A percentile compares a stretch with the other conserved stretches of the same genome.
phyloP scores from a whole-genome alignment of 2,113 vertebrate species.

The Passer montanus region DNA sequence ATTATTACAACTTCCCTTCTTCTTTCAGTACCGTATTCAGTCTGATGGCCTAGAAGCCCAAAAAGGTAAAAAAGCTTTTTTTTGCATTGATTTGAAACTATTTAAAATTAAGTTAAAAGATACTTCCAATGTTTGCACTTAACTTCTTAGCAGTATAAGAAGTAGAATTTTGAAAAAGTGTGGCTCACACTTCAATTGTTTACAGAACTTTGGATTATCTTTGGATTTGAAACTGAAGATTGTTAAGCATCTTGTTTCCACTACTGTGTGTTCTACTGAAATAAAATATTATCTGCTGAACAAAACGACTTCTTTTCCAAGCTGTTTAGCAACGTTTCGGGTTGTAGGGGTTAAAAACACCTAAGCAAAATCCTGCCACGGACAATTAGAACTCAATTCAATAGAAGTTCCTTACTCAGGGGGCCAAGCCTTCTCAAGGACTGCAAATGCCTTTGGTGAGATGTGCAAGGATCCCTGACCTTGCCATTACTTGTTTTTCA shows the following conservation, averaged over 20 bases:
- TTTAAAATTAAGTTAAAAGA: background rate
- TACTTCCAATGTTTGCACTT: conserved; percentile 55
- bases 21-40: background rate
- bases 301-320: background rate
- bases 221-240: background rate
- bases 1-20: background rate
- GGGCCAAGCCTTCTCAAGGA: background rate
- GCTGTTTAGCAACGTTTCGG: background rate
- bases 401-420: background rate
- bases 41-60: background rate
- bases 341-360: background rate
- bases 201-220: conserved; percentile 49
- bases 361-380: background rate
- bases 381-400: background rate
- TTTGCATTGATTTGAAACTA: background rate
- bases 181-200: conserved; percentile 46
- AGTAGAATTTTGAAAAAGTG: conserved; percentile 7
- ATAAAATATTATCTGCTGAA: conserved; percentile 51
- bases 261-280: conserved; percentile 22
- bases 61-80: background rate
- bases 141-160: conserved; percentile 41
- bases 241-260: conserved; percentile 23
- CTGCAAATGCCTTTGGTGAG: background rate
- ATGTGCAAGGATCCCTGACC: background rate
- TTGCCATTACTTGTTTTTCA: background rate